Evolutionary conservation across 2,888 invertebrate species (phyloP).

Genomic region (Limnephilus auricula): DNA sequence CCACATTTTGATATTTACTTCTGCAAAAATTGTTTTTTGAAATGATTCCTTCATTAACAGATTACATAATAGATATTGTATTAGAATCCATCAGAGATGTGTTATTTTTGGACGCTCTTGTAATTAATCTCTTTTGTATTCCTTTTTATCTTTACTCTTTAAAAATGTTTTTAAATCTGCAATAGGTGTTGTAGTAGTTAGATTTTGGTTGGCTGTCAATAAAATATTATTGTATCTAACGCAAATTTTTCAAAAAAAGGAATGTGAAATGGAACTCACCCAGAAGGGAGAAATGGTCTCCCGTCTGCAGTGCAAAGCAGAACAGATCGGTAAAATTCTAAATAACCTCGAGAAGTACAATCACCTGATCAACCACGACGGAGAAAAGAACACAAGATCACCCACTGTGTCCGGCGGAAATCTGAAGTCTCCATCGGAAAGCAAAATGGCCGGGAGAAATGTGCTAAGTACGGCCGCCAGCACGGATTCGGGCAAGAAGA

Average conservation of each 20-base stretch:
- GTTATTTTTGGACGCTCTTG: neutral
- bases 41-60: neutral
- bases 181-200: neutral
- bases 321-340: constrained; percentile 95
- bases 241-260: constrained; percentile 75
- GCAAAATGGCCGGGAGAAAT: constrained; percentile 64
- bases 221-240: neutral
- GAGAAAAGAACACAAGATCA: constrained; percentile 77
- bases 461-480: constrained; percentile 70
- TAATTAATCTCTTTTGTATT: neutral
- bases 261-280: constrained; percentile 96
- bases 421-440: constrained; percentile 70
- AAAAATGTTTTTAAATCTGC: neutral
- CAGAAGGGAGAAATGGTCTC: constrained; percentile 98
- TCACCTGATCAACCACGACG: constrained; percentile 82
- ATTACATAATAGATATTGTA: neutral
- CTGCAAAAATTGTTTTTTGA: no score
- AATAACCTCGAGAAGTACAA: constrained; percentile 93
- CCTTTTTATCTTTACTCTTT: neutral
- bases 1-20: neutral
- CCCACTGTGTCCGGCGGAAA: constrained; percentile 73
- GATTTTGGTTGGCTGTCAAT: neutral
- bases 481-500: constrained; percentile 75
- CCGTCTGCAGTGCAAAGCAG: constrained; percentile 95
- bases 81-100: neutral